Base-by-base conservation (phyloP, 2,797 vertebrate species). In the Hybognathus amarus region DNA sequence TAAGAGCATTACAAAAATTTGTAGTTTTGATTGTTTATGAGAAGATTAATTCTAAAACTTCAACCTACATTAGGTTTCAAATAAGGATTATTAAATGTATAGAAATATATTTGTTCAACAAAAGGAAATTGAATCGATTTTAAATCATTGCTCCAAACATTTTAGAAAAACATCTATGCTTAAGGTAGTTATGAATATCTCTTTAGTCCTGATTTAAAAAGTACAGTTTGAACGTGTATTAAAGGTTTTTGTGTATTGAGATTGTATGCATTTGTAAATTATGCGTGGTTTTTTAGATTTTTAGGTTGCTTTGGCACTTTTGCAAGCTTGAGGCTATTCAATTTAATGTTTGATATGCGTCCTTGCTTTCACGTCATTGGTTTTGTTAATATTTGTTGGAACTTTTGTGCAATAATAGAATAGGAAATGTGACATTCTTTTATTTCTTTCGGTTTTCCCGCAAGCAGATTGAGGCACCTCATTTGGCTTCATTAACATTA, bases 21-120 rank as follows among this genome's bases (percentile, higher is more conserved):
- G 50, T 79, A 30, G 63, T 79, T 79, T 50, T 64, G 38, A 71
- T 70, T 56, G 47, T 77, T 59, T 2, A 56, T 79, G 69, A 79
- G 7, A 63, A 36, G 11, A 61, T 81, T n/a, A 5, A n/a, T 63
- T 83, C 81, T 38, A 66, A 88, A 88, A 71, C n/a, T 64, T 52
- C 54, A 79, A 42, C 85, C 87, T 88, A 88, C 85, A 88, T 88
- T 88, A 88, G 83, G 87, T 87, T 85, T 82, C n/a, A 56, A 30
- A 63, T 56, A 30, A 11, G 22, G 30, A 82, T 80, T 30, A 47
- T 22, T 5, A 63, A 36, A 59, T 52, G 10, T 42, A 38, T 18
- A 59, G 59, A 12, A 3, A 38, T 85, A 63, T 80, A 40, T 74
- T 67, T 75, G 9, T 59, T 63, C 33, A 18, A 17, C 0, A 40